Evolutionary conservation across 2,797 vertebrate genomes (phyloP).

Genomic region (Decapterus maruadsi): DNA sequence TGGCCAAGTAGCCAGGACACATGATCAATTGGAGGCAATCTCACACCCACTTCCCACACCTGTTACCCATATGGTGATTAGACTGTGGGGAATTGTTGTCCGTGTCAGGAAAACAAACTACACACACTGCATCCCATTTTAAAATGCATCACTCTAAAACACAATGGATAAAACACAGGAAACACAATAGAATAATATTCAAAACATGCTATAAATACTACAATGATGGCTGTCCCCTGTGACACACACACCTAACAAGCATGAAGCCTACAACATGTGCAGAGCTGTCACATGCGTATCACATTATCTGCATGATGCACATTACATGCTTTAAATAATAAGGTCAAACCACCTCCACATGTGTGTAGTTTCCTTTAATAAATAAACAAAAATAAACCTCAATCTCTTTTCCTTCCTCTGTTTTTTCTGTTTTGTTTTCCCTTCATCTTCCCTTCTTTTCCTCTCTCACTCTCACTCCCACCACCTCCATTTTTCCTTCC

Average conservation of each 20-base stretch:
- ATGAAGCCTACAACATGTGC: slow-evolving; percentile 16
- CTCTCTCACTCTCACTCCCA: not conserved
- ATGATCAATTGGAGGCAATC: too few relatives aligned
- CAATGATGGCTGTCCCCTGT: too few relatives aligned
- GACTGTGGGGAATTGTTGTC: too few relatives aligned
- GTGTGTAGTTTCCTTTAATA: not conserved
- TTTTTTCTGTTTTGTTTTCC: not conserved
- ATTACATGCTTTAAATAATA: slow-evolving; percentile 2
- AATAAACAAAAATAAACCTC: not conserved
- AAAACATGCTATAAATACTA: too few relatives aligned
- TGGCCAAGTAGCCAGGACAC: too few relatives aligned
- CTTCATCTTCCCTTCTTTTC: not conserved
- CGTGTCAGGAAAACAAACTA: too few relatives aligned
- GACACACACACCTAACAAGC: not conserved
- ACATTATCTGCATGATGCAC: slow-evolving; percentile 16
- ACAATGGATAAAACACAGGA: too few relatives aligned
- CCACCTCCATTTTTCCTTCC: not conserved
- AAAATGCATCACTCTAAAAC: too few relatives aligned
- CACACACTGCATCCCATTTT: too few relatives aligned
- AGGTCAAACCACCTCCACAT: slow-evolving; percentile 18
- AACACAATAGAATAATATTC: too few relatives aligned
- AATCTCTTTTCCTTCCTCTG: not conserved
- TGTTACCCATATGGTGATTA: too few relatives aligned
- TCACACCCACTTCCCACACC: too few relatives aligned
- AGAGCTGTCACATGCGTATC: slow-evolving; percentile 35